Evolutionary conservation across 2,888 invertebrate species (phyloP).

Genomic region (Lypha dubia): DNA sequence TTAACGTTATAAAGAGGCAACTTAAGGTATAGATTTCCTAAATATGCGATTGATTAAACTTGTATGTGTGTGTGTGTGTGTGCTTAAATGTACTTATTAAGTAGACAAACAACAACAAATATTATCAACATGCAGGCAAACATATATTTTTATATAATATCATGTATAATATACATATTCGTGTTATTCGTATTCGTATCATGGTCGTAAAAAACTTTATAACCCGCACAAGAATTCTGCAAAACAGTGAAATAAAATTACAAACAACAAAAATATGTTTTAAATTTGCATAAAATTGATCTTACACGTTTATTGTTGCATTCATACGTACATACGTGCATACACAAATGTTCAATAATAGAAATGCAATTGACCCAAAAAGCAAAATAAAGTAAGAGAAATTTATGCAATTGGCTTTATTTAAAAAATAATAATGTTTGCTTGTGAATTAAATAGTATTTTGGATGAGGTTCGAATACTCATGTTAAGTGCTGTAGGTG

Average conservation of each 20-base stretch:
- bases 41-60: not conserved
- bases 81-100: not conserved
- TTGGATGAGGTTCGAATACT: no score
- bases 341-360: not conserved
- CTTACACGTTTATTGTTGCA: not conserved
- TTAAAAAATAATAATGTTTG: no score
- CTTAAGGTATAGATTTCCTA: not conserved
- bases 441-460: no score
- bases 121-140: no score
- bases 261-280: not conserved
- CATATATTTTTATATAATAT: not conserved
- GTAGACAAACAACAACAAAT: constrained; percentile 6
- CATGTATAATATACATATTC: not conserved
- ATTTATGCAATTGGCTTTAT: no score
- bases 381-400: not conserved
- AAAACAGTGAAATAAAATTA: constrained; percentile 15
- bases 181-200: constrained; percentile 1
- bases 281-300: not conserved
- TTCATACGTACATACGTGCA: not conserved
- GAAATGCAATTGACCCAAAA: not conserved
- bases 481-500: no score
- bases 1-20: constrained; percentile 11
- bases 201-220: constrained; percentile 44
- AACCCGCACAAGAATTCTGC: not conserved
- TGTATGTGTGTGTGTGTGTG: not conserved